Conservation (phyloP, 2,113 vertebrate species). For the Felis catus region F.catus_Fca126_mat1.0 CM031412.1:130032501-130033000, state of each 20-base stretch:
- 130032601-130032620: background rate
- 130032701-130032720: background rate
- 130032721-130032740: background rate
- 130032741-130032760: background rate
- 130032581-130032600: background rate
- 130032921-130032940: background rate
- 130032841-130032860: background rate
- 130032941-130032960: background rate
- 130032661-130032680: background rate
- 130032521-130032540: background rate
- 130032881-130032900: background rate
- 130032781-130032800: background rate
- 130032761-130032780: background rate
- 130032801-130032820: background rate
- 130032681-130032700: background rate
- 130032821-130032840: background rate
- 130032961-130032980: background rate
- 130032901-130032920: background rate
- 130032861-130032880: background rate
- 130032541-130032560: background rate
- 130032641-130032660: background rate
- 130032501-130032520: background rate
- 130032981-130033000: constrained; percentile 10
- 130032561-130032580: background rate
- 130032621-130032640: background rate